These are phyloP conservation scores for Gymnodraco acuticeps DNA, from an alignment of 2,797 vertebrate species.

Conservation along the genomic window DNA sequence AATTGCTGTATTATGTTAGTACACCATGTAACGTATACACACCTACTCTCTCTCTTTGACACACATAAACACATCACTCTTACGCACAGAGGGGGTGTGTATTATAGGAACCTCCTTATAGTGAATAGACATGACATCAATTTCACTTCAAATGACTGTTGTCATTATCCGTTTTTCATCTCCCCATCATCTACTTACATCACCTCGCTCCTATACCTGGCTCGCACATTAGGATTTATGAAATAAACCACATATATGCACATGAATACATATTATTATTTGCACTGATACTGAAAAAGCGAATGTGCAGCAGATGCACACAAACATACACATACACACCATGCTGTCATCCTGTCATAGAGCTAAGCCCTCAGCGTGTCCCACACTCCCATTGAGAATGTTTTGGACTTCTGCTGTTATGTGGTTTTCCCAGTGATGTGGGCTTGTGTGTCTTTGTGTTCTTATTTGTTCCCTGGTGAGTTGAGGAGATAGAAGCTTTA, in stretches of 20 bases:
- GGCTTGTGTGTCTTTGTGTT: conserved; percentile 68
- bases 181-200: conserved; percentile 52
- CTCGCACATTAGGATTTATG: conserved; percentile 39
- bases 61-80: conserved; percentile 42
- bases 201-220: conserved; percentile 35
- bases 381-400: conserved; percentile 72
- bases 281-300: conserved; percentile 26
- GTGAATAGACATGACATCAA: conserved; percentile 71
- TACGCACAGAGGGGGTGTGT: conserved; percentile 23
- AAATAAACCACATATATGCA: conserved; percentile 28
- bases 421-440: conserved; percentile 59
- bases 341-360: conserved; percentile 52
- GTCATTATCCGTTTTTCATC: conserved; percentile 70
- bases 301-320: conserved; percentile 33
- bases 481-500: conserved; percentile 68
- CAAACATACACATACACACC: conserved; percentile 52
- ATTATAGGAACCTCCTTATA: conserved; percentile 52
- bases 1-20: conserved; percentile 66
- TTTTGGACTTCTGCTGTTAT: conserved; percentile 73
- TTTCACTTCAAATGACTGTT: conserved; percentile 72
- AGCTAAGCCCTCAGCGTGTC: conserved; percentile 76
- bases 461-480: conserved; percentile 73
- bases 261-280: conserved; percentile 34
- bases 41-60: conserved; percentile 16
- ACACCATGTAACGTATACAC: conserved; percentile 52